Conservation (phyloP, 2,888 invertebrate species). For the Drosophila peninsularis region DNA sequence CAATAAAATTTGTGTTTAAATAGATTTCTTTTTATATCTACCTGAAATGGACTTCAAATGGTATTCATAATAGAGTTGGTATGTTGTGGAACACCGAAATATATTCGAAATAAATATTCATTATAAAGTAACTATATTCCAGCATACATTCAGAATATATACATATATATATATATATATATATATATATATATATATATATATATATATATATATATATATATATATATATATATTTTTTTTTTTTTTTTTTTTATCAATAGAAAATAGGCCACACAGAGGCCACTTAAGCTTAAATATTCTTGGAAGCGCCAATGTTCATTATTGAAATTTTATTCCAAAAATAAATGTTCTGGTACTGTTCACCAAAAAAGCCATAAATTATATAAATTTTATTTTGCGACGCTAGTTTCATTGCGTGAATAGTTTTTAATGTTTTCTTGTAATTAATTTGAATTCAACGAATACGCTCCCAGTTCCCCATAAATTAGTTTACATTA, state of each 20-base stretch:
- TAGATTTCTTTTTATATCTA: neutral
- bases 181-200: too few species aligned
- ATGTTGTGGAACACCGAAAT: too few species aligned
- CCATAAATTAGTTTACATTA: neutral
- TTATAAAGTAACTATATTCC: neutral
- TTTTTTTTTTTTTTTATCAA: too few species aligned
- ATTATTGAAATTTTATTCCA: neutral
- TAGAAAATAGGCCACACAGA: neutral
- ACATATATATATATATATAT: too few species aligned
- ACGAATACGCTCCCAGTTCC: neutral
- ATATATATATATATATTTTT: too few species aligned
- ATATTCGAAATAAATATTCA: neutral
- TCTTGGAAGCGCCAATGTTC: neutral
- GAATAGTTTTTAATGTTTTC: neutral
- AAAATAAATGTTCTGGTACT: neutral
- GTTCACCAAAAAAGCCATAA: neutral
- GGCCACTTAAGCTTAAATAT: neutral
- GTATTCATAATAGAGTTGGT: neutral
- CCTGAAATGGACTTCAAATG: neutral
- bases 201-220: too few species aligned
- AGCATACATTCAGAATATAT: neutral
- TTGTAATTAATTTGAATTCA: neutral
- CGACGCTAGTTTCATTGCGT: too few species aligned
- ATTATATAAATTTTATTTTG: neutral
- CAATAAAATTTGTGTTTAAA: neutral